Base-by-base conservation (phyloP, 2,888 invertebrate genomes). In the Agrotis ipsilon region DNA sequence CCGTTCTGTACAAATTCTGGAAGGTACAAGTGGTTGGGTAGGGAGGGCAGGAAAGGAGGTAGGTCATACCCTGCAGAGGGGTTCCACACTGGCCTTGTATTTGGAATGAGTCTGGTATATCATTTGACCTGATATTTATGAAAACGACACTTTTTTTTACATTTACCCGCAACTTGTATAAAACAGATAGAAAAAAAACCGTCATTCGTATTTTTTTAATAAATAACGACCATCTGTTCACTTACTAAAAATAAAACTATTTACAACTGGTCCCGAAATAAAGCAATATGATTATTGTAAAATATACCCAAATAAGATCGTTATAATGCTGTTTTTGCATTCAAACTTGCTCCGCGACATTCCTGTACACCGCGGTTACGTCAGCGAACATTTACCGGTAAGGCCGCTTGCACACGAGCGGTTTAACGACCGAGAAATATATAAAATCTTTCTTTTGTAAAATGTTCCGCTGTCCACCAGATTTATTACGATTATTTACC, bases 361-460 rank as follows among this genome's bases (percentile, higher is more conserved):
- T 83, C 81, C 74, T 69, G 6, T 57, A 66, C 48, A 45, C 45
- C 16, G 32, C 1, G 83, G 48, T 81, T 66, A 83, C 83, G 83
- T 84, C 83, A 85, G 18, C 68, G 18, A 46, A 4, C 49, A 45
- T 48, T 59, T 72, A 72, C 73, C 51, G 24, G 72, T 70, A 74
- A 83, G 57, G 76, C 80, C 19, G 72, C 43, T 51, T 61, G 57
- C 54, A 81, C 60, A 75, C 62, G 24, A 21, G 19, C 60, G 65
- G 59, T 60, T 66, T 51, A 66, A 67, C 55, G 59, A 39, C 11
- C 2, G 39, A 39, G 39, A 39, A 9, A 39, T 32, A 32, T 32
- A 32, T 32, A 32, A 32, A 32, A 32, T 32, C 32, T 32, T 32
- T 3, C 3, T 32, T 32, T 32, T 32, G 7, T 5, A 32, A 32